phyloP scores from a whole-genome alignment of 2,797 vertebrate species.

The Apogon talboti region DNA sequence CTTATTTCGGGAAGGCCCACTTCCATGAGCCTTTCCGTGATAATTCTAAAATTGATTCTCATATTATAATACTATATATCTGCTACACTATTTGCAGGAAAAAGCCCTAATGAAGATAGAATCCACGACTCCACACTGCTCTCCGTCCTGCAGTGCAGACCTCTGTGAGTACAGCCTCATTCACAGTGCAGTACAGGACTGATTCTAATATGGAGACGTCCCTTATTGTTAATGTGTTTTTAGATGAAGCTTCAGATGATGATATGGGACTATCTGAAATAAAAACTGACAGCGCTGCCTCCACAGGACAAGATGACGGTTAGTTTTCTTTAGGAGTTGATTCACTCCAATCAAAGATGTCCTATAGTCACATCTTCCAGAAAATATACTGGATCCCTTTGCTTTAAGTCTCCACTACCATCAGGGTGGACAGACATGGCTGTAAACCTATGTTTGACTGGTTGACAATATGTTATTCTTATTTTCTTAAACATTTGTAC shows the following conservation, averaged over 20 bases:
- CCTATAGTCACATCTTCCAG: too few species aligned
- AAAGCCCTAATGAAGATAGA: conserved; percentile 13
- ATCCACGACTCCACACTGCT: not conserved
- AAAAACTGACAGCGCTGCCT: conserved; percentile 62
- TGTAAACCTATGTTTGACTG: too few species aligned
- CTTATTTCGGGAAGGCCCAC: not conserved
- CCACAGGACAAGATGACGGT: conserved; percentile 68
- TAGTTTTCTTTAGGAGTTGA: conserved; percentile 19
- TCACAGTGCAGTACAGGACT: not conserved
- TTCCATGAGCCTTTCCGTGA: not conserved
- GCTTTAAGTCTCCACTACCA: too few species aligned
- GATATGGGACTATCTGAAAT: conserved; percentile 67
- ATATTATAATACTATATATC: not conserved
- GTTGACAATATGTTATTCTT: too few species aligned
- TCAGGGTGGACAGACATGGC: too few species aligned
- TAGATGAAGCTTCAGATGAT: conserved; percentile 76
- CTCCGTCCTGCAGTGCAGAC: conserved; percentile 37
- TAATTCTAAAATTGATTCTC: too few species aligned
- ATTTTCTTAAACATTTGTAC: too few species aligned
- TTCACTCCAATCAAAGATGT: too few species aligned
- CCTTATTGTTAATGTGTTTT: conserved; percentile 1
- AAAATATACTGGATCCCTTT: too few species aligned
- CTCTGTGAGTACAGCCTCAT: conserved; percentile 9
- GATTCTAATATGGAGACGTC: not conserved
- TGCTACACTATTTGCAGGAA: conserved; percentile 49